These are phyloP conservation scores for Mellilla xanthometata DNA, from an alignment of 2,888 invertebrate genomes.

Conservation along the genomic window DNA sequence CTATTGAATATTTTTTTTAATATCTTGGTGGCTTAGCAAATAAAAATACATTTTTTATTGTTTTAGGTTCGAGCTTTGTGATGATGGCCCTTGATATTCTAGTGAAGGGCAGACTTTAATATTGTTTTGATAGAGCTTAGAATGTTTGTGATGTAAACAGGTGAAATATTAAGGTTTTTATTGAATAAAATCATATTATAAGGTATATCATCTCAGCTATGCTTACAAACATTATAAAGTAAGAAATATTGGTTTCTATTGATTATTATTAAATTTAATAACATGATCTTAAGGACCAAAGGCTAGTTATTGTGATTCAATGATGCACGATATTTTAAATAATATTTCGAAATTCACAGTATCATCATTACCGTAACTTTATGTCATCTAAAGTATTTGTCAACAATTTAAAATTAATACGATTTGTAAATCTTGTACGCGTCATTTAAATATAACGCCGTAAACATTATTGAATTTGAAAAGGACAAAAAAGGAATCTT, in stretches of 20 bases:
- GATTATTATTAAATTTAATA: no score
- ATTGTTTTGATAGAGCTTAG: slow-evolving; percentile 8
- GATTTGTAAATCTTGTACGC: slow-evolving; percentile 39
- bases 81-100: slow-evolving; percentile 21
- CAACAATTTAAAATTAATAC: slow-evolving; percentile 16
- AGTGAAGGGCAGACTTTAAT: slow-evolving; percentile 17
- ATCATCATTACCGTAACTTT: slow-evolving; percentile 1
- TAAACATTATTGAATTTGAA: slow-evolving; percentile 42
- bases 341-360: neutral
- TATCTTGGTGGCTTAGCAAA: slow-evolving; percentile 48
- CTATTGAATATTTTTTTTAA: slow-evolving; percentile 54
- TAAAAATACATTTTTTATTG: slow-evolving; percentile 55
- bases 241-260: no score
- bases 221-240: no score
- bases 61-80: slow-evolving; percentile 39
- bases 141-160: slow-evolving; percentile 7
- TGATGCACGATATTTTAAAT: no score
- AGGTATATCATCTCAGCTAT: no score
- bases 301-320: no score
- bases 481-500: slow-evolving; percentile 42
- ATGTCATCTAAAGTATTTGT: slow-evolving; percentile 2
- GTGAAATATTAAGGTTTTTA: neutral
- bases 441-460: slow-evolving; percentile 56
- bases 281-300: no score
- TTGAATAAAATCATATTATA: no score